Percentiles rank a stretch among this genome's conserved stretches.
Conservation (phyloP, 2,888 invertebrate genomes). For the Heliconius sara region DNA sequence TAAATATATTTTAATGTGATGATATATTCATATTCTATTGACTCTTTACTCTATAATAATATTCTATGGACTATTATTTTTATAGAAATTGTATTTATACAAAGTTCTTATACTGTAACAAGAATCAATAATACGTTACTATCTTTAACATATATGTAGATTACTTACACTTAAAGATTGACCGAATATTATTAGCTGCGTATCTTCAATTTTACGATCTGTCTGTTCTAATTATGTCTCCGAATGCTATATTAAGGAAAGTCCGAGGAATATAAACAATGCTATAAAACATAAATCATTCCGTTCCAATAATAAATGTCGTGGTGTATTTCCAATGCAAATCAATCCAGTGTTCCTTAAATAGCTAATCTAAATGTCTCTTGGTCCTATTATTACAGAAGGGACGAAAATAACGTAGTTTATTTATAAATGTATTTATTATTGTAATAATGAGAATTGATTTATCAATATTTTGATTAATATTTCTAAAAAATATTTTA, state of each 20-base stretch:
- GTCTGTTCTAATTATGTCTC: constrained; percentile 26
- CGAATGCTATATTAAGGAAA: constrained; percentile 28
- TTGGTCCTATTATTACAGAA: constrained; percentile 18
- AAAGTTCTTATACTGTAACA: neutral
- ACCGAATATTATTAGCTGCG: constrained; percentile 10
- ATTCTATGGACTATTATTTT: no score
- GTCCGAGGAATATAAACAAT: constrained; percentile 16
- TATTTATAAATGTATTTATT: neutral
- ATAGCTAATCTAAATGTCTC: constrained; percentile 39
- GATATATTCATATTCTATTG: no score
- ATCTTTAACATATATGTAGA: no score
- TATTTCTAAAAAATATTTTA: neutral
- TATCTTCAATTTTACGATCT: constrained; percentile 10
- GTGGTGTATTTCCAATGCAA: constrained; percentile 45
- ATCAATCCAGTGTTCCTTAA: constrained; percentile 45
- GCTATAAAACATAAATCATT: constrained; percentile 26
- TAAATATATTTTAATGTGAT: no score
- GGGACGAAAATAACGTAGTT: neutral
- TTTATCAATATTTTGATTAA: neutral
- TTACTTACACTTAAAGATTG: neutral
- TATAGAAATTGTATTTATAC: no score
- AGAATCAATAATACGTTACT: neutral
- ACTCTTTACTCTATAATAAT: no score
- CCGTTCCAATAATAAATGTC: constrained; percentile 40
- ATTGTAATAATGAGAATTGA: neutral